phyloP scores from a whole-genome alignment of 2,797 vertebrate species.

The Protosalanx chinensis region DNA sequence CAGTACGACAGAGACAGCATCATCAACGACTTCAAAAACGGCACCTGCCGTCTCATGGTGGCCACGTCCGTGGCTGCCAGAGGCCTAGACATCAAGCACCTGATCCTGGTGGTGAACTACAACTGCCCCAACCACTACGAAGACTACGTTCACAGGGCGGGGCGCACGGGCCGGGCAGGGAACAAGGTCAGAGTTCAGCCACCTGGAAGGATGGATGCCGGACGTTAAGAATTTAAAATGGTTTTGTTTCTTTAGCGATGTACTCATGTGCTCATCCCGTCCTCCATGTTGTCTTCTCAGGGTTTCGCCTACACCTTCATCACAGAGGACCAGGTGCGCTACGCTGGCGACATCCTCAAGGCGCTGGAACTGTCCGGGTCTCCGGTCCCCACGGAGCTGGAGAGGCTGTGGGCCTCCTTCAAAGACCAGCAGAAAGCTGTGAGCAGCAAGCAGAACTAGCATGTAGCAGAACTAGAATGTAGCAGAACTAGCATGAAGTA shows the following conservation, averaged over 20 bases:
- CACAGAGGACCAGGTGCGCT: slow-evolving; percentile 91
- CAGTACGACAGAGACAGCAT: slow-evolving; percentile 98
- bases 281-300: slow-evolving; percentile 55
- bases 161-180: slow-evolving; percentile 92
- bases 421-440: slow-evolving; percentile 98
- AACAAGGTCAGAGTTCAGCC: slow-evolving; percentile 80
- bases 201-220: not conserved
- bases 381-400: slow-evolving; percentile 84
- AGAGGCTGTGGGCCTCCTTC: slow-evolving; percentile 93
- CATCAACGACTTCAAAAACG: slow-evolving; percentile 97
- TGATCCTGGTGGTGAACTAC: slow-evolving; percentile 96
- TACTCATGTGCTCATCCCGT: not conserved
- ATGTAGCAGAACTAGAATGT: no score
- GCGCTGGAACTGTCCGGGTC: slow-evolving; percentile 91
- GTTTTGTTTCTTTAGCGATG: no score
- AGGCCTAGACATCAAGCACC: slow-evolving; percentile 92
- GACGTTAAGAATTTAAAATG: no score
- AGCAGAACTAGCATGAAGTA: no score
- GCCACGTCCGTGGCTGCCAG: slow-evolving; percentile 95
- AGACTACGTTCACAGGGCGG: slow-evolving; percentile 96
- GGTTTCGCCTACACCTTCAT: slow-evolving; percentile 97
- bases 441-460: slow-evolving; percentile 40
- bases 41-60: slow-evolving; percentile 92
- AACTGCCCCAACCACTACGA: slow-evolving; percentile 98
- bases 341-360: slow-evolving; percentile 97